Base-by-base conservation (phyloP, 64 coral and sea anemone genomes). In the Dendronephthya gigantea region DNA sequence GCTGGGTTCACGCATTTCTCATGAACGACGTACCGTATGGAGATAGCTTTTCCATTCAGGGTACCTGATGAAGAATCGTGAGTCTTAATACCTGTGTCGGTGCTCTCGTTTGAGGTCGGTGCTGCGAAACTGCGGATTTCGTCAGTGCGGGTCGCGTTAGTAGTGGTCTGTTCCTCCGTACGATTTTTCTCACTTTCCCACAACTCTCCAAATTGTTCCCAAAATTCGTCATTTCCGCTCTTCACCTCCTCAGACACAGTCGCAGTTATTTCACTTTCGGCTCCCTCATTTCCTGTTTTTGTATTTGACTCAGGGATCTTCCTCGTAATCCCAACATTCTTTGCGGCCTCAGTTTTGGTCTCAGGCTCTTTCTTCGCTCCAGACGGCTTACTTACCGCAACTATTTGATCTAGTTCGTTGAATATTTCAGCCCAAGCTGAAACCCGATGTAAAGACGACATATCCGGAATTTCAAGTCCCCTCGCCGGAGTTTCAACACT, bases 381-480 rank as follows among this genome's bases (percentile, higher is more conserved):
- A 62, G 55, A 62, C 55, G 55, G 55, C 16, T 15, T 62, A 22
- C 25, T 62, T n/a, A n/a, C n/a, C 15, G 72, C 72, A 19, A 79
- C 72, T 35, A 79, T 79, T 19, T 79, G 72, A 79, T 79, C 72
- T 12, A 79, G 32, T 79, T 79, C 72, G 29, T 79, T 79, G 36
- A 79, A 79, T 36, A 79, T 79, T 29, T 79, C 72, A 34, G 72
- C 72, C 72, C 72, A 79, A 34, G 72, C 72, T 11, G 72, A 79
- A 79, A 79, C 72, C 15, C 72, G 30, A 34, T 79, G 72, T 34
- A 79, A 33, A 28, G 72, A 79, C 72, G 72, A 28, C 72, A 79
- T 79, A 79, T 79, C 72, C 7, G 72, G 72, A 12, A 79, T 34
- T 9, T 79, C 72, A 2, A 79, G 30, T 15, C 72, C 72, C 30